A percentile compares a stretch with the other conserved stretches of the same genome.
These are phyloP conservation scores for Acanthurus leucopareius DNA, from an alignment of 2,797 vertebrate species.

Conservation along the genomic window DNA sequence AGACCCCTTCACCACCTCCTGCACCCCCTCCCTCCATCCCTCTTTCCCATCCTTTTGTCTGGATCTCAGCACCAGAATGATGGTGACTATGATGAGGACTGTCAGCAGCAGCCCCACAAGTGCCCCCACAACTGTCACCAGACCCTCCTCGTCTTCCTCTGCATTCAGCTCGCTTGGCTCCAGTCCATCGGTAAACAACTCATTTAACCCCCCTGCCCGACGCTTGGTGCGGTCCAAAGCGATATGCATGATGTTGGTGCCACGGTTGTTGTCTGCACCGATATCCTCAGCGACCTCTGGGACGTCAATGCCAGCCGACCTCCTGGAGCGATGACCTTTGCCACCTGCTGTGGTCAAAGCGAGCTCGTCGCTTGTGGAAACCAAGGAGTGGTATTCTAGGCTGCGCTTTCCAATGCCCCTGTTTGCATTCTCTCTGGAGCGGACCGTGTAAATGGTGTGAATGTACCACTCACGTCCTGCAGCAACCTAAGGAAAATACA, in stretches of 20 bases:
- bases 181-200: constrained; percentile 69
- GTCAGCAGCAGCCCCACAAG: constrained; percentile 86
- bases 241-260: constrained; percentile 96
- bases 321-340: constrained; percentile 73
- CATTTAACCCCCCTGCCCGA: constrained; percentile 63
- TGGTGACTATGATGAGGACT: constrained; percentile 76
- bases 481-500: constrained; percentile 86
- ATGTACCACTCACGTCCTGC: constrained; percentile 95
- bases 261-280: constrained; percentile 87
- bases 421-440: constrained; percentile 88
- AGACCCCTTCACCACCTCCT: constrained; percentile 79
- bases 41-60: constrained; percentile 80
- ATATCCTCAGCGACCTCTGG: constrained; percentile 85
- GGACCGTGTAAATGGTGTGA: constrained; percentile 95
- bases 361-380: constrained; percentile 49
- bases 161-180: constrained; percentile 82
- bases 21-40: constrained; percentile 76
- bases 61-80: constrained; percentile 80
- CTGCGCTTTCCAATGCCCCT: constrained; percentile 93
- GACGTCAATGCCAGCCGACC: constrained; percentile 74
- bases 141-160: constrained; percentile 70
- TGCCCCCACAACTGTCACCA: constrained; percentile 84
- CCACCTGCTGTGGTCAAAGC: not conserved
- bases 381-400: constrained; percentile 87
- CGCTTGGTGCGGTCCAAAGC: constrained; percentile 84